These are phyloP conservation scores for Philereme vetulata DNA, from an alignment of 2,888 invertebrate species.

Conservation along the genomic window DNA sequence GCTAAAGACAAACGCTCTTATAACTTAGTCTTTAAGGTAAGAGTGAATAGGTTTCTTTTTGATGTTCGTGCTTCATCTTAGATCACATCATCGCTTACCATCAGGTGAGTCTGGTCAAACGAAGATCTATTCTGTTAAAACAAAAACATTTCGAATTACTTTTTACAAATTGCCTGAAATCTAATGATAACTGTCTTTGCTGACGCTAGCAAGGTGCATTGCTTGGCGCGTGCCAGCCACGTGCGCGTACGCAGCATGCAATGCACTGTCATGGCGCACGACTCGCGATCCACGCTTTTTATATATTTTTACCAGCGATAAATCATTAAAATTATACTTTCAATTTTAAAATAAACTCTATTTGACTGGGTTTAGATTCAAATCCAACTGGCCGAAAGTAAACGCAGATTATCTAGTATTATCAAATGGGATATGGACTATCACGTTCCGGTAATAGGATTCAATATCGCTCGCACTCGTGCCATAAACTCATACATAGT, in stretches of 20 bases:
- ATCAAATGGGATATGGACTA: too few relatives aligned
- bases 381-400: too few relatives aligned
- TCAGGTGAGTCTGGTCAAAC: too few relatives aligned
- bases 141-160: not conserved
- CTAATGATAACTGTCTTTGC: constrained; percentile 45
- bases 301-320: constrained; percentile 36
- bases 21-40: too few relatives aligned
- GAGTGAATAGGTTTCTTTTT: too few relatives aligned
- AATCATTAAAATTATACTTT: not conserved
- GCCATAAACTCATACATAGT: not conserved
- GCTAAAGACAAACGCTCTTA: too few relatives aligned
- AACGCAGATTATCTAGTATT: too few relatives aligned
- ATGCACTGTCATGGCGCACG: constrained; percentile 72
- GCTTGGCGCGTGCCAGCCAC: constrained; percentile 60
- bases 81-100: too few relatives aligned
- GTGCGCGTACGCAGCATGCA: constrained; percentile 66
- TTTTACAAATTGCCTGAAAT: not conserved
- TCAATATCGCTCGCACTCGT: not conserved
- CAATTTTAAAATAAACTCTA: constrained; percentile 6
- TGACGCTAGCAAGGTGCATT: constrained; percentile 71
- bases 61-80: too few relatives aligned
- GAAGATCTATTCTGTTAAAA: too few relatives aligned
- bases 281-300: constrained; percentile 59
- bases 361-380: not conserved
- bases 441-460: not conserved